Percentiles rank a stretch among this genome's conserved stretches.
These are phyloP conservation scores for Trachops cirrhosus DNA, from an alignment of 2,797 vertebrate genomes.

Conservation along the genomic window DNA sequence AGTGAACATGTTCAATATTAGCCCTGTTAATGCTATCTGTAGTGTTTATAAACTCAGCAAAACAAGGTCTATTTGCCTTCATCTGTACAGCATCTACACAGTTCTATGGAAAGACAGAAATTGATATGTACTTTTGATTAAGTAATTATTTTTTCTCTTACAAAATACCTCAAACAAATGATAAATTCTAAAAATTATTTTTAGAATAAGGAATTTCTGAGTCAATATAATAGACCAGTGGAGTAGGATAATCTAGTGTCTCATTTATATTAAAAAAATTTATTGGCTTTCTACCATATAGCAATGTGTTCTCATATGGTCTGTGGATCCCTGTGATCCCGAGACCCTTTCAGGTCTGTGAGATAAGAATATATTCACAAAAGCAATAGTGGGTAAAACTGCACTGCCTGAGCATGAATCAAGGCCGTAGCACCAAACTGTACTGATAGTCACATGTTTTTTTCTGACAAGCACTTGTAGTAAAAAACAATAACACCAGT, in stretches of 20 bases:
- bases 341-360: neutral
- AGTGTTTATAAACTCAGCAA: neutral
- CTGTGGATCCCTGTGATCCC: neutral
- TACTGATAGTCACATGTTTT: neutral
- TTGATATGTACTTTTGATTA: conserved; percentile 21
- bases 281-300: neutral
- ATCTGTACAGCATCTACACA: neutral
- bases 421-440: neutral
- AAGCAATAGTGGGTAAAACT: neutral
- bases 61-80: neutral
- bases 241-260: neutral
- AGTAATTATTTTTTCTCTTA: conserved; percentile 1
- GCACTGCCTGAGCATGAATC: neutral
- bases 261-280: neutral
- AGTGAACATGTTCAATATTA: neutral
- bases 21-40: neutral
- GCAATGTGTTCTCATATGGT: neutral
- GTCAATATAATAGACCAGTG: neutral
- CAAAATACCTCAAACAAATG: conserved; percentile 14
- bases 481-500: neutral
- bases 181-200: conserved; percentile 1
- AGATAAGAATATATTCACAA: neutral
- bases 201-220: neutral
- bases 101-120: neutral
- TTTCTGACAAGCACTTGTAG: neutral